These are phyloP conservation scores for Aldabrachelys gigantea DNA, from an alignment of 2,113 vertebrate genomes.

Conservation along the genomic window DNA sequence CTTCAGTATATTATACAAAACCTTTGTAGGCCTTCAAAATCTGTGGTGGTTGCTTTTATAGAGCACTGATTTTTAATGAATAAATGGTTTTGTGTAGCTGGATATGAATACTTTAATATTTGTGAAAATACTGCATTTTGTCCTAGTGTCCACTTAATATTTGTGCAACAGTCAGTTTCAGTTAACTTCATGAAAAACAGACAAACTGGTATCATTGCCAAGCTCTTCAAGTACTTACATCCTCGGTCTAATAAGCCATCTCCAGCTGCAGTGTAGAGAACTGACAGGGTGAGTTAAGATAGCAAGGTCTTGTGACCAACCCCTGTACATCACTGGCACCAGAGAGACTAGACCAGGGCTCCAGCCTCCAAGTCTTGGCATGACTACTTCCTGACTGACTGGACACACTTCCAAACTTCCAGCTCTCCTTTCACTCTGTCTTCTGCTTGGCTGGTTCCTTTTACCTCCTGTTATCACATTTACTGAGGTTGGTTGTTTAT, in stretches of 20 bases:
- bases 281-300: slow-evolving; percentile 54
- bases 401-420: slow-evolving; percentile 39
- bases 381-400: slow-evolving; percentile 63
- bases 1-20: fast-evolving
- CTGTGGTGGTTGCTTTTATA: neutral
- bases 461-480: slow-evolving; percentile 17
- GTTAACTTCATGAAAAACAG: neutral
- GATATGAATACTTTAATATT: neutral
- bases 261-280: neutral
- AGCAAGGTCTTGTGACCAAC: slow-evolving; percentile 67
- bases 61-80: neutral
- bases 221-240: neutral
- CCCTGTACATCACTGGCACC: slow-evolving; percentile 78
- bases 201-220: neutral
- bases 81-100: fast-evolving
- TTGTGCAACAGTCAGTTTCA: neutral
- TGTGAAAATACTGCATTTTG: neutral
- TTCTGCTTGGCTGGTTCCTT: neutral
- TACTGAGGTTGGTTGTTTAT: neutral
- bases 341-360: slow-evolving; percentile 73
- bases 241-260: neutral
- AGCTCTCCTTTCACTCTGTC: slow-evolving; percentile 61
- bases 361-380: slow-evolving; percentile 71
- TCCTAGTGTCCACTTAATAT: neutral
- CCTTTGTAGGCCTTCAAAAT: fast-evolving